Evolutionary conservation across 1,140 invertebrate species (phyloP), one percentile per base, ranked within the genome.

Genomic region (Plodia interpunctella): DNA sequence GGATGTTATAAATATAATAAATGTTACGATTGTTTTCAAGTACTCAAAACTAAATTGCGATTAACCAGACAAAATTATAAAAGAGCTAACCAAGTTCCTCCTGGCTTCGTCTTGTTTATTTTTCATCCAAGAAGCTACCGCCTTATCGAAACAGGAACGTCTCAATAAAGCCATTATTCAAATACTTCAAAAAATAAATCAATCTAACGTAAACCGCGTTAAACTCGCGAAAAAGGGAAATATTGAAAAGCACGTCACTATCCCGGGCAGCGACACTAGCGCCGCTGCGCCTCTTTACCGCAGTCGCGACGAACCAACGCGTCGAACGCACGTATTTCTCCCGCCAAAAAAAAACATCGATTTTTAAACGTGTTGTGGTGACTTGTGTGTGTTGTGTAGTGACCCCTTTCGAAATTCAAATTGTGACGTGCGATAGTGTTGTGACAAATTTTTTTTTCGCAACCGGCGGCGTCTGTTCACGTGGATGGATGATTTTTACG

Each of bases 361-460:
- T 44, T 44, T 44, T 44, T 15, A 17, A 44, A 44, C 38, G 38
- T 44, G 38, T 44, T 44, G 32, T 35, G 6, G 38, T 17, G 38
- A 44, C 38, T 44, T 44, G 38, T 44, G 38, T 44, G 38, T 44
- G 38, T 38, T 38, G 35, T 44, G 38, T 15, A 44, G 38, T 44
- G 38, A 44, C 38, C 38, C 35, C 15, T 10, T 44, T 15, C 38
- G 38, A 44, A 44, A 44, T 44, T 44, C 38, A 44, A 44, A 44
- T 44, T 44, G 38, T 44, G 38, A 44, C 38, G 10, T 44, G 38
- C 9, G 38, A 35, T 15, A 44, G 38, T 44, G 38, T 15, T 44
- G 38, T 44, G 38, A 44, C 38, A 44, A 1, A 44, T 44, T 44
- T 17, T 15, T 44, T 44, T 44, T 44, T 44, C 5, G 1, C 13